Evolutionary conservation across 2,888 invertebrate species (phyloP).

Genomic region (Xestia rhomboidea): DNA sequence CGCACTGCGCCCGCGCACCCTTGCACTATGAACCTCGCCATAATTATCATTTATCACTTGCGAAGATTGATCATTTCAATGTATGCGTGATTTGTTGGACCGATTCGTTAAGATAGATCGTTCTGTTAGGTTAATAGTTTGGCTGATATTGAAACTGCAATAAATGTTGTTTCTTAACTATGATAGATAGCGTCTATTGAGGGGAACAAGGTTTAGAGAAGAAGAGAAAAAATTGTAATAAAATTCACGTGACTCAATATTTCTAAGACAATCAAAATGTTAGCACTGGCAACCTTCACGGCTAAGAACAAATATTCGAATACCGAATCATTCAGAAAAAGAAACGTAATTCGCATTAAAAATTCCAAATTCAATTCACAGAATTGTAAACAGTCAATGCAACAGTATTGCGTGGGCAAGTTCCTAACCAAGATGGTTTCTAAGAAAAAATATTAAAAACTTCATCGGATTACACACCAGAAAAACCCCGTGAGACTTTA

Average conservation of each 20-base stretch:
- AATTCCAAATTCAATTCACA: slow-evolving; percentile 41
- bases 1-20: slow-evolving; percentile 71
- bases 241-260: slow-evolving; percentile 12
- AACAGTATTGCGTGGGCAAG: slow-evolving; percentile 23
- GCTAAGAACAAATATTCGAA: slow-evolving; percentile 6
- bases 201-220: background rate
- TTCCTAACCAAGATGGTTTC: slow-evolving; percentile 29
- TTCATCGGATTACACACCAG: slow-evolving; percentile 50
- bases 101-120: slow-evolving; percentile 59
- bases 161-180: slow-evolving; percentile 55
- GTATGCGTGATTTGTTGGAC: slow-evolving; percentile 64
- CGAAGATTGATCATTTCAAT: slow-evolving; percentile 68
- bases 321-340: background rate
- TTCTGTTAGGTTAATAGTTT: slow-evolving; percentile 34
- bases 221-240: background rate
- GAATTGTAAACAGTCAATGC: slow-evolving; percentile 33
- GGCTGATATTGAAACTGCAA: slow-evolving; percentile 56
- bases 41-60: slow-evolving; percentile 72
- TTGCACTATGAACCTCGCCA: slow-evolving; percentile 72
- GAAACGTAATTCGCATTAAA: background rate
- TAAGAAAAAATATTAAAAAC: slow-evolving; percentile 52
- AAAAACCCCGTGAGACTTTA: slow-evolving; percentile 71
- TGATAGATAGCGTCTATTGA: slow-evolving; percentile 43
- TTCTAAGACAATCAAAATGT: slow-evolving; percentile 1
- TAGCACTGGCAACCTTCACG: slow-evolving; percentile 16